phyloP scores from a whole-genome alignment of 2,113 vertebrate species.

The Columbina picui region DNA sequence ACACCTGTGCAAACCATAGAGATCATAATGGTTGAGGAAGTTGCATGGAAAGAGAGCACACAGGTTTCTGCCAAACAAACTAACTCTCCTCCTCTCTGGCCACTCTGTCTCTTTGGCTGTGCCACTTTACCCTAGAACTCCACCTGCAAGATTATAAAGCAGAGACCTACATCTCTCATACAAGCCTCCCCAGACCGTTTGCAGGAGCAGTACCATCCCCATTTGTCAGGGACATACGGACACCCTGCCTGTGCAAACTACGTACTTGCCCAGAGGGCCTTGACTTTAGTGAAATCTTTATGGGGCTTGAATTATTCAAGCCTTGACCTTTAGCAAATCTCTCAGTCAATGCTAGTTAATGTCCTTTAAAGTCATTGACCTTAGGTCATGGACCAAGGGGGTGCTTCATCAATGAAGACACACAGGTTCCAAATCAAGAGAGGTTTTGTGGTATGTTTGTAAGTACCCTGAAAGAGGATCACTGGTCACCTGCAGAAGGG shows the following conservation, averaged over 20 bases:
- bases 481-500: not conserved
- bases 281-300: constrained; percentile 55
- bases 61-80: not conserved
- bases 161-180: not conserved
- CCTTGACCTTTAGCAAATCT: constrained; percentile 68
- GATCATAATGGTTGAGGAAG: not conserved
- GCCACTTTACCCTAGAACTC: not conserved
- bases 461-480: not conserved
- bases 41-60: not conserved
- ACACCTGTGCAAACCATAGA: not conserved
- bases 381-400: constrained; percentile 60
- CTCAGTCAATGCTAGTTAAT: constrained; percentile 68
- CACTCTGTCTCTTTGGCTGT: not conserved
- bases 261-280: constrained; percentile 55
- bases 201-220: not conserved
- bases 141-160: not conserved
- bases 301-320: constrained; percentile 68
- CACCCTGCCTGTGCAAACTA: not conserved
- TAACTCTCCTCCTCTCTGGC: not conserved
- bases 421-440: not conserved
- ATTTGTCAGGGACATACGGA: constrained; percentile 11
- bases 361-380: constrained; percentile 69
- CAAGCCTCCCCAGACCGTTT: not conserved
- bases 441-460: not conserved
- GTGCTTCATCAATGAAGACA: constrained; percentile 52